Base-by-base conservation (phyloP, 2,113 vertebrate species). In the Aspiorhynchus laticeps region DNA sequence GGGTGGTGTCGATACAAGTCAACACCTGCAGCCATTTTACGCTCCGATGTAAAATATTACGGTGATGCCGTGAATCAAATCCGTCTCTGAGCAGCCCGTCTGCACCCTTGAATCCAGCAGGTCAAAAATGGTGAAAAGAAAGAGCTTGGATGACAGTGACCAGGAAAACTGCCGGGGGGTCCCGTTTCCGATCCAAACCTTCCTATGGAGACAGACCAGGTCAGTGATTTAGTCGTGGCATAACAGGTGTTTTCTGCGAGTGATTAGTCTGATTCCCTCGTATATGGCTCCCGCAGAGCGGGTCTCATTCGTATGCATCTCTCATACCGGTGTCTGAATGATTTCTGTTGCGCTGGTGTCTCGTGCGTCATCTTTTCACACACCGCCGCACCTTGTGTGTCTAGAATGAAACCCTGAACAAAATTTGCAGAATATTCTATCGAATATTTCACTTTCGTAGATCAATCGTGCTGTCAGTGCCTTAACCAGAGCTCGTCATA, bases 161-260 rank as follows among this genome's bases (percentile, higher is more conserved):
- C 97, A 96, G 92, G 97, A 98, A 91, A 94, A 96, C 90, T 95
- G 96, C 91, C 96, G 97, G 74, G 98, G 98, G 82, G 96, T 99
- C 90, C 98, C 98, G 38, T 96, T 99, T 83, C 97, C 98, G 78
- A 99, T 99, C 93, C 98, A 99, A 95, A 99, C 97, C 95, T 99
- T 99, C 93, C 92, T 99, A 0, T 99, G 98, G 98, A 96, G 98
- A 91, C 98, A 99, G 82, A 99, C 98, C 94, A 99, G 98, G 98
- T 99, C 91, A 92, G 97, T 92, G 89, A 31, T 69, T 82, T 86
- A 56, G 36, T 31, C 51, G n/a, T 56, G 79, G 53, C 65, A 90
- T 86, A 86, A 90, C 85, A 90, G 89, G 90, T 88, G 85, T 91
- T 88, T 87, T 81, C 61, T 5, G 19, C 2, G 69, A 76, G 69